These are phyloP conservation scores for Erannis defoliaria DNA, from an alignment of 2,888 invertebrate species.

Conservation along the genomic window DNA sequence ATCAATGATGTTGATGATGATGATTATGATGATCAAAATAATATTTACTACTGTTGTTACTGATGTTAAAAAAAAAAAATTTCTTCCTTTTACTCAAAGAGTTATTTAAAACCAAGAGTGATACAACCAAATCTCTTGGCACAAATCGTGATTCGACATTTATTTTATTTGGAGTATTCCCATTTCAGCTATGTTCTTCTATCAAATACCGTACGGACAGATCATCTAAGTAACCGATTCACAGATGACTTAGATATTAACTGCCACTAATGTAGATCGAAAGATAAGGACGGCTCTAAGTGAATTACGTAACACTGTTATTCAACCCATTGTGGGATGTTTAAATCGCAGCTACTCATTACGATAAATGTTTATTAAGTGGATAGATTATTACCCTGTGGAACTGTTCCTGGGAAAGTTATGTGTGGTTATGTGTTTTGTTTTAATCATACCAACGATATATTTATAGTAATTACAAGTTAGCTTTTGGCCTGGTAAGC, in stretches of 20 bases:
- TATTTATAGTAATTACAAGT: no score
- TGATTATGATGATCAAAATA: no score
- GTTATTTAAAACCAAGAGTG: no score
- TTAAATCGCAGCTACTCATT: conserved; percentile 54
- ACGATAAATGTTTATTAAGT: conserved; percentile 48
- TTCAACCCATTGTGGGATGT: conserved; percentile 58
- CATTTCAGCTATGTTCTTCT: no score
- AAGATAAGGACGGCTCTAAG: conserved; percentile 55
- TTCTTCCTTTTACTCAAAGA: no score
- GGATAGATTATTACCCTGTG: conserved; percentile 33
- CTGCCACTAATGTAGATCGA: conserved; percentile 58
- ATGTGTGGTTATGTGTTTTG: conserved; percentile 7
- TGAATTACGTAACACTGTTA: conserved; percentile 63
- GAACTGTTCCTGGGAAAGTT: conserved; percentile 32
- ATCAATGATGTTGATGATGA: no score
- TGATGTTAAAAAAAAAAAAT: no score
- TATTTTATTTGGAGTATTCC: no score
- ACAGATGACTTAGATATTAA: conserved; percentile 62
- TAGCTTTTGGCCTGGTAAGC: no score
- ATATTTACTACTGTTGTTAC: no score
- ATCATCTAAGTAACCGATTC: conserved; percentile 51
- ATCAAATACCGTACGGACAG: conserved; percentile 47
- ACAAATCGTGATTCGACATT: no score
- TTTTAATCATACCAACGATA: background rate
- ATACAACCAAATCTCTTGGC: no score